Evolutionary conservation across 2,113 vertebrate species (phyloP).

Genomic region (Megaleporinus macrocephalus): DNA sequence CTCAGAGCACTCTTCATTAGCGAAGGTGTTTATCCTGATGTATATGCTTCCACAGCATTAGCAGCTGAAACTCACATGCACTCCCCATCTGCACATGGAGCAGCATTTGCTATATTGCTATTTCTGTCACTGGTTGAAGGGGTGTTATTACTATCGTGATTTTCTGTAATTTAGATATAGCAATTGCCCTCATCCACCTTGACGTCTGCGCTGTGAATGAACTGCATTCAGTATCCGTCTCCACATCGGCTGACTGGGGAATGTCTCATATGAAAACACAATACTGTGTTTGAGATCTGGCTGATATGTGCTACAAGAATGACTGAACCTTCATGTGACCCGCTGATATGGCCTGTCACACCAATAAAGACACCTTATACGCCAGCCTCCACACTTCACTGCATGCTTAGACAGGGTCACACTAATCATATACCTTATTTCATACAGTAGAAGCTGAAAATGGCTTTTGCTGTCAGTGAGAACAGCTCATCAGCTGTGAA

Average conservation of each 20-base stretch:
- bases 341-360: neutral
- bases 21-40: constrained; percentile 34
- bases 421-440: neutral
- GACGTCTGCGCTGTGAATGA: neutral
- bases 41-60: constrained; percentile 17
- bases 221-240: neutral
- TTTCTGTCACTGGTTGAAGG: neutral
- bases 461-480: neutral
- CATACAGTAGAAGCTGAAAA: neutral
- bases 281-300: neutral
- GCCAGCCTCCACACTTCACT: neutral
- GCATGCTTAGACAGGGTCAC: neutral
- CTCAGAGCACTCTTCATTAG: constrained; percentile 39
- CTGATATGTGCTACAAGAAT: neutral
- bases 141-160: neutral
- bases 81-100: neutral
- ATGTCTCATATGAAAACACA: neutral
- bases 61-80: neutral
- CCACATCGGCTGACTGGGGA: neutral
- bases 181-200: neutral
- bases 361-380: neutral
- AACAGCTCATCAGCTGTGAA: neutral
- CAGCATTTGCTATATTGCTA: neutral
- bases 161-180: neutral
- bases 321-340: neutral